phyloP scores from a whole-genome alignment of 1,140 invertebrate species.

The Bombus haemorrhoidalis region DNA sequence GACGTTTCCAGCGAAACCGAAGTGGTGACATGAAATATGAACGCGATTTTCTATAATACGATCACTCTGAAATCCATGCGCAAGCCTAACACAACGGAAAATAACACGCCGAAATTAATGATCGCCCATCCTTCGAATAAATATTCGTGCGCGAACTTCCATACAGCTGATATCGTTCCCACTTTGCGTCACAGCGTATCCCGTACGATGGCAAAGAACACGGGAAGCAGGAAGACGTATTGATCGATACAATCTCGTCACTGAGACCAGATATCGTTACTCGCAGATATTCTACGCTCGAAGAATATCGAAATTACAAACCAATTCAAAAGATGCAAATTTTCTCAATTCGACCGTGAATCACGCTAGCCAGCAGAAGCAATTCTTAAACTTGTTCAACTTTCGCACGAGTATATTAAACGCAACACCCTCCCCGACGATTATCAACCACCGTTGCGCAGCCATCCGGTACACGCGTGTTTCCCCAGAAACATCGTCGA shows the following conservation, averaged over 20 bases:
- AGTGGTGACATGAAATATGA: constrained; percentile 55
- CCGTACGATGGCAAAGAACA: not conserved
- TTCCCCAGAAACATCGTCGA: not conserved
- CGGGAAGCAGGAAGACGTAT: not conserved
- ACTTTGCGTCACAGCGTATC: not conserved
- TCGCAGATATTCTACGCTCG: too few relatives aligned
- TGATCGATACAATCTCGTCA: not conserved
- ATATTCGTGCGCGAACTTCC: not conserved
- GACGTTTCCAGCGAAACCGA: constrained; percentile 8
- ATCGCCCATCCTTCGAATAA: not conserved
- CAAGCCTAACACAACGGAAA: constrained; percentile 8
- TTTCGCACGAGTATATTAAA: not conserved
- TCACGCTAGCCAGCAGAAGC: too few relatives aligned
- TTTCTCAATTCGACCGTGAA: too few relatives aligned
- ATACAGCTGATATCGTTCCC: not conserved
- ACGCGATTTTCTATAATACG: constrained; percentile 50
- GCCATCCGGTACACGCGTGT: not conserved
- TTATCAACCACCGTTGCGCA: not conserved
- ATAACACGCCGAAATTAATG: constrained; percentile 33
- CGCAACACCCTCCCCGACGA: not conserved
- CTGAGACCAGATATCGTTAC: not conserved
- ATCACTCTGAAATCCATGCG: constrained; percentile 29
- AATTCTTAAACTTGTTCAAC: not conserved
- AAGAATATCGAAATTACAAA: too few relatives aligned
- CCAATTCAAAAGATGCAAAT: fast-evolving